Percentiles rank a stretch among this genome's conserved stretches.
Conservation (phyloP, 2,113 vertebrate genomes). For the Melanostigma gelatinosum region DNA sequence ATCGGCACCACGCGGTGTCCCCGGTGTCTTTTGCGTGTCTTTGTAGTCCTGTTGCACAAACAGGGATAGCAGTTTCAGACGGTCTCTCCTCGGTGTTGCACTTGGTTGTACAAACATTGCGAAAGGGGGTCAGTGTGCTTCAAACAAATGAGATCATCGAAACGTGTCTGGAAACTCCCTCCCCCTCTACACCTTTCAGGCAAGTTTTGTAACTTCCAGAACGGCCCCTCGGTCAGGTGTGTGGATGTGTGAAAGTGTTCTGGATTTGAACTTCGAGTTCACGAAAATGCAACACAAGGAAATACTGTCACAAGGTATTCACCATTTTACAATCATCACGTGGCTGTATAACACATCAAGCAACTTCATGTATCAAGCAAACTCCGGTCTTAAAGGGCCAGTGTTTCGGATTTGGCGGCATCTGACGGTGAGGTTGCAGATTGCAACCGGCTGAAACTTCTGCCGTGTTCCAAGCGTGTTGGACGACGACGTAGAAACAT, state of each 20-base stretch:
- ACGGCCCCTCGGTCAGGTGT: not conserved
- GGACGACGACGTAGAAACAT: no score
- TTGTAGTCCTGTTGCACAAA: not conserved
- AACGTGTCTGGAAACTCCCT: not conserved
- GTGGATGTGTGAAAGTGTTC: not conserved
- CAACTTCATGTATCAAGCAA: not conserved
- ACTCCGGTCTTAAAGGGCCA: not conserved
- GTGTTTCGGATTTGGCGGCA: not conserved
- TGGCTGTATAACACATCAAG: not conserved
- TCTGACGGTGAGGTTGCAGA: not conserved
- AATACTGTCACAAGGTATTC: not conserved
- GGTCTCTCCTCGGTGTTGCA: not conserved
- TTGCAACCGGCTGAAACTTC: not conserved
- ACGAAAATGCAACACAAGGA: not conserved
- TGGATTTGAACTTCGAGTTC: not conserved
- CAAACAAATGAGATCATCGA: not conserved
- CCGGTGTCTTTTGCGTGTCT: not conserved
- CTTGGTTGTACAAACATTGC: not conserved
- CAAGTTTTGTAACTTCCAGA: not conserved
- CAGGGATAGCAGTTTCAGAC: not conserved
- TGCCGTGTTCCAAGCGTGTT: no score
- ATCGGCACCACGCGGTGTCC: not conserved
- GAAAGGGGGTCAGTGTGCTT: not conserved
- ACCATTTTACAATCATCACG: not conserved
- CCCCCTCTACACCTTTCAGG: not conserved